Evolutionary conservation across 2,888 invertebrate species (phyloP), one percentile per base, ranked within the genome.

Genomic region (Colostygia pectinataria): DNA sequence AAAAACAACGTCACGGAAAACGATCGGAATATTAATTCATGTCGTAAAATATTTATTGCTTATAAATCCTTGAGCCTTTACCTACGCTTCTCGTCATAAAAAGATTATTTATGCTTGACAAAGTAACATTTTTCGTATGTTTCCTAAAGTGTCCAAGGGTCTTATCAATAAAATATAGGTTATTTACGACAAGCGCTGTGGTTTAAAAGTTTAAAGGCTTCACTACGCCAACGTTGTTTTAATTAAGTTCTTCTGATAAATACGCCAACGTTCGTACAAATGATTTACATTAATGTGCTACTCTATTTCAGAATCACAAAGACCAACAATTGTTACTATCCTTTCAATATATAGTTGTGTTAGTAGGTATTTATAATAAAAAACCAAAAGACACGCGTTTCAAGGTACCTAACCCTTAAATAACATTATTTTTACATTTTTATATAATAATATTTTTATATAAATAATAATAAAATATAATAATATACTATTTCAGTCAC

Each of bases 21-120:
- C 89, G 90, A 86, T 87, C 86, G 77, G 90, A 89, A 90, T 90
- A 90, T 90, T 89, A 90, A 90, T 90, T 88, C 83, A 78, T 81
- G 87, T 89, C 90, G 90, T 90, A 87, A 90, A 90, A 90, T 84
- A 90, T 90, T 90, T 89, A 90, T 88, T 83, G 62, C 89, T 82
- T 90, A 89, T 89, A 90, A 90, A 90, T 90, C 90, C 90, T 90
- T 90, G 88, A 87, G 85, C 84, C 85, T 85, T 86, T 90, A 85
- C 89, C 86, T 88, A 89, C 89, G 89, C 83, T 83, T 83, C 84
- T 81, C 86, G 83, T 89, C 89, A 90, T 90, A 90, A 90, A 90
- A 90, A 89, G 82, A 89, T 89, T 87, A 90, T 90, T 90, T 90
- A 90, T 89, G 88, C 77, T 75, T 74, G 81, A 89, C 85, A 87